phyloP scores from a whole-genome alignment of 2,797 vertebrate species.

The Pterois miles region DNA sequence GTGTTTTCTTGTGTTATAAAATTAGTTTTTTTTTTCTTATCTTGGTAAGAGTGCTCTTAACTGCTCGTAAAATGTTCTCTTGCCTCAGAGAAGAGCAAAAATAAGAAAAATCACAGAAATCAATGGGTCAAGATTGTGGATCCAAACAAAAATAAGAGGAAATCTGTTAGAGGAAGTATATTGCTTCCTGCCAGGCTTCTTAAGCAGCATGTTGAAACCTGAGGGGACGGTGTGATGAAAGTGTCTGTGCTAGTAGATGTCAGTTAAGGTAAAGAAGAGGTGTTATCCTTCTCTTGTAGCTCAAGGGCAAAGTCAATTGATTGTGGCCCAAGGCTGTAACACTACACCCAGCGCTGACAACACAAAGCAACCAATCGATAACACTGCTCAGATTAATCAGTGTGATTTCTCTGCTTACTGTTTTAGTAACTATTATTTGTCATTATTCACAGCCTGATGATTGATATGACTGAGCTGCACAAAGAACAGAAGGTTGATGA shows the following conservation, averaged over 20 bases:
- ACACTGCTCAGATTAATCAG: constrained; percentile 33
- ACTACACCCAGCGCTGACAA: constrained; percentile 13
- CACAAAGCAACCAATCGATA: constrained; percentile 44
- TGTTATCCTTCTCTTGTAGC: constrained; percentile 9
- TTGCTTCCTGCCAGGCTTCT: too few relatives aligned
- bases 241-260: neutral
- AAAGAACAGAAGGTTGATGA: constrained; percentile 95
- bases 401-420: constrained; percentile 23
- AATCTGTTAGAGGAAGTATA: too few relatives aligned
- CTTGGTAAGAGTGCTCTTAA: too few relatives aligned
- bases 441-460: constrained; percentile 88
- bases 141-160: rapidly evolving
- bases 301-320: constrained; percentile 32
- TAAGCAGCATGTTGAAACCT: neutral
- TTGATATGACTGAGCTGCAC: constrained; percentile 93
- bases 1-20: rapidly evolving
- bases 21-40: too few relatives aligned
- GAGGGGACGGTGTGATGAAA: neutral
- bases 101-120: too few relatives aligned
- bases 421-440: constrained; percentile 49
- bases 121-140: rapidly evolving
- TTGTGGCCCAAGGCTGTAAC: constrained; percentile 43
- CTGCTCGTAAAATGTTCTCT: too few relatives aligned
- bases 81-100: too few relatives aligned
- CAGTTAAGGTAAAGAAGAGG: constrained; percentile 5